Conservation (phyloP, 2,888 invertebrate species). For the Rhimphoctona megacephalus region DNA sequence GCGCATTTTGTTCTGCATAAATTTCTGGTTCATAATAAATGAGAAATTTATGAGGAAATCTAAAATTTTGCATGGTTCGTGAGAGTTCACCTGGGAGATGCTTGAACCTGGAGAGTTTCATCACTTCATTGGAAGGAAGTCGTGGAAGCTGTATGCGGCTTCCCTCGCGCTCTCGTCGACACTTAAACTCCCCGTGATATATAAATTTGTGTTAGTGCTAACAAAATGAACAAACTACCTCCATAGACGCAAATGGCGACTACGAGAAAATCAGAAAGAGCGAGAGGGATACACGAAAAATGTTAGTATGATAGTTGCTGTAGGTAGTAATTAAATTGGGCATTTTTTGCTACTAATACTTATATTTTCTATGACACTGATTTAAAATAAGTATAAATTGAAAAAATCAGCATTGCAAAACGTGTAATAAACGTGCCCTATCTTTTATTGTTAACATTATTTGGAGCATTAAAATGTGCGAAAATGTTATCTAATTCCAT, state of each 20-base stretch:
- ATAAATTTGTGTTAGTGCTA: conserved; percentile 69
- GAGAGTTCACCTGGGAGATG: not conserved
- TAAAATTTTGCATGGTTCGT: not conserved
- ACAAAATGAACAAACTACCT: conserved; percentile 69
- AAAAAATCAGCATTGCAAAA: not conserved
- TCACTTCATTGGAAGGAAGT: conserved; percentile 27
- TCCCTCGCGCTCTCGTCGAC: conserved; percentile 44
- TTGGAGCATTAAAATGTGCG: not conserved
- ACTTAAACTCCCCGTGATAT: conserved; percentile 68
- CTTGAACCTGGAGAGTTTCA: conserved; percentile 16
- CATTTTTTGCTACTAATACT: no score
- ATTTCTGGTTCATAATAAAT: conserved; percentile 4
- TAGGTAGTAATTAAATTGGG: not conserved
- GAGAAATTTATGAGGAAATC: conserved; percentile 32
- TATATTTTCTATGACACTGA: no score
- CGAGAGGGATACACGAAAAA: not conserved
- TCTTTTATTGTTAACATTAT: not conserved
- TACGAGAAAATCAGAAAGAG: conserved; percentile 19
- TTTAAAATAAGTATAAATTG: not conserved
- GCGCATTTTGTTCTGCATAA: not conserved
- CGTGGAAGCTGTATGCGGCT: conserved; percentile 7
- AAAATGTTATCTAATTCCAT: not conserved
- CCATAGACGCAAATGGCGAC: conserved; percentile 31
- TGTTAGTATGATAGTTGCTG: not conserved
- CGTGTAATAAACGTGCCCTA: not conserved